These are phyloP conservation scores for Takifugu ocellatus DNA, from an alignment of 2,797 vertebrate species.

Conservation along the genomic window DNA sequence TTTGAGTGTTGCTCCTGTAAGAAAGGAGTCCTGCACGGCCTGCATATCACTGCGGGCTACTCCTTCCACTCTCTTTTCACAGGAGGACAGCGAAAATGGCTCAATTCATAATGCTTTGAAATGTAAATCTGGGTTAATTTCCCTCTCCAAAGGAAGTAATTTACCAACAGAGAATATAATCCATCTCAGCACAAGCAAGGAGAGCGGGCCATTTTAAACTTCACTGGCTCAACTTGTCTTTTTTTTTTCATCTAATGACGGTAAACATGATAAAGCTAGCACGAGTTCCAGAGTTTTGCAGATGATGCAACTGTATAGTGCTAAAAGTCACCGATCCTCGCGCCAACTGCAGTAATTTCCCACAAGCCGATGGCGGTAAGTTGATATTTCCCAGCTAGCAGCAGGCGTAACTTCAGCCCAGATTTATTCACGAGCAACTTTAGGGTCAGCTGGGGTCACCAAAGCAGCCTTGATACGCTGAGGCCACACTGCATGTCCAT, in stretches of 20 bases:
- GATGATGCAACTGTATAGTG: conserved; percentile 27
- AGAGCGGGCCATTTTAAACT: conserved; percentile 37
- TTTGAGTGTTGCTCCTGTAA: conserved; percentile 69
- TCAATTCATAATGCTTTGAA: conserved; percentile 87
- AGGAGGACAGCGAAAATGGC: conserved; percentile 68
- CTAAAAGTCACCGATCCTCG: conserved; percentile 33
- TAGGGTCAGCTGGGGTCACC: conserved; percentile 54
- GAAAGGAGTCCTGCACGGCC: conserved; percentile 65
- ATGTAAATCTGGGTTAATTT: conserved; percentile 87
- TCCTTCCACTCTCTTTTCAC: conserved; percentile 64
- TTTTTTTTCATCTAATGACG: conserved; percentile 36
- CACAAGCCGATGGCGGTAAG: conserved; percentile 51
- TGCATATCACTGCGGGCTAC: conserved; percentile 78
- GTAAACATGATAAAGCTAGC: conserved; percentile 35
- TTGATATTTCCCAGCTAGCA: conserved; percentile 50
- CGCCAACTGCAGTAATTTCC: conserved; percentile 41
- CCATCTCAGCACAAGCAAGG: conserved; percentile 64
- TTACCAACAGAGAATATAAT: conserved; percentile 81
- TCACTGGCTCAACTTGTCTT: conserved; percentile 16
- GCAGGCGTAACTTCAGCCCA: conserved; percentile 62
- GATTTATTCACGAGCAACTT: conserved; percentile 57
- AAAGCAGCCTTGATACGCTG: conserved; percentile 44
- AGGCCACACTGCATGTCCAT: conserved; percentile 54
- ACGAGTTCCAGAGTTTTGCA: conserved; percentile 10
- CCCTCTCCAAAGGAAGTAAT: conserved; percentile 84